Percentiles rank a stretch among this genome's conserved stretches.
Conservation (phyloP, 2,113 vertebrate species). For the Indicator indicator region DNA sequence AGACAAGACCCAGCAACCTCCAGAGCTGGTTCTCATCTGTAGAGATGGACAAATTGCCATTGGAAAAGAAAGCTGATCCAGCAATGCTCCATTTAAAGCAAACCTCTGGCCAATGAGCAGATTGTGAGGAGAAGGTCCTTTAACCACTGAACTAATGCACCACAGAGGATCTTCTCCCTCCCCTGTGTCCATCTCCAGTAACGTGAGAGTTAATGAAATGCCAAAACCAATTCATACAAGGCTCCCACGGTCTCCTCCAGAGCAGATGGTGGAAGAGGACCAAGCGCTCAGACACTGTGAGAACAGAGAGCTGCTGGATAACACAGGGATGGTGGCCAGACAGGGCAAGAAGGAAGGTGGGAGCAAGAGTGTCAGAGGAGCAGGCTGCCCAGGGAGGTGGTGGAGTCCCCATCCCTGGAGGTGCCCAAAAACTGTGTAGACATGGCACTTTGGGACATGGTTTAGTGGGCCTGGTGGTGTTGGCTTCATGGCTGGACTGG, state of each 20-base stretch:
- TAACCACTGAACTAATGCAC: background rate
- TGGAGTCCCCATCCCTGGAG: no score
- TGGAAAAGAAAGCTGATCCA: background rate
- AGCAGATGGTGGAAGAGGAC: no score
- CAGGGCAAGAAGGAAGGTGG: background rate
- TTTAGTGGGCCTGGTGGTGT: no score
- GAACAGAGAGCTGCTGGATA: background rate
- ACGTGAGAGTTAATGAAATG: background rate
- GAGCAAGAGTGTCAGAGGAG: background rate
- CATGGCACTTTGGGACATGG: no score
- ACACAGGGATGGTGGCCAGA: background rate
- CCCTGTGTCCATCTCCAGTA: background rate
- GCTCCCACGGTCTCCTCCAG: background rate
- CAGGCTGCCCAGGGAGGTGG: no score
- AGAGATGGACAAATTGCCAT: fast-evolving
- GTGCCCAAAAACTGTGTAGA: no score
- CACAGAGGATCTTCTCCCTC: background rate
- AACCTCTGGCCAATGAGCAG: background rate
- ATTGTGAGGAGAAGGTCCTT: background rate
- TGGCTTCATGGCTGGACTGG: no score
- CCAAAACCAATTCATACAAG: background rate
- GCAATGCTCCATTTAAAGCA: background rate
- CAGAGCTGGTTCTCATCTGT: background rate
- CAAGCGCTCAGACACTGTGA: background rate
- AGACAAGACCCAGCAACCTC: background rate